These are phyloP conservation scores for Drosophila mimetica DNA, from an alignment of 2,888 invertebrate species.

Conservation along the genomic window DNA sequence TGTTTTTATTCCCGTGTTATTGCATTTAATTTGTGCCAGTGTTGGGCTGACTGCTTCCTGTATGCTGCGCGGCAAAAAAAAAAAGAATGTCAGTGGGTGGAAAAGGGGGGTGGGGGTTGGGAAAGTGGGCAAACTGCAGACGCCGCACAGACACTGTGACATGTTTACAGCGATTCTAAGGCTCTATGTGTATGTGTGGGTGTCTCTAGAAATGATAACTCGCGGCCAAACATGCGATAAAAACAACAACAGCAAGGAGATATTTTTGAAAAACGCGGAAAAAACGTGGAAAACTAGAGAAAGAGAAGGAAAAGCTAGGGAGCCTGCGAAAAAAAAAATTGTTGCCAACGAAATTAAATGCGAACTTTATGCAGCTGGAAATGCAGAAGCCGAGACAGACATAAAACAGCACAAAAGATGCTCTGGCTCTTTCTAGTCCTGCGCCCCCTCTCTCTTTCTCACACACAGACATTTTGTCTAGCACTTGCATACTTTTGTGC, in stretches of 20 bases:
- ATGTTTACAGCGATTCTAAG: conserved; percentile 46
- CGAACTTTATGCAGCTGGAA: conserved; percentile 75
- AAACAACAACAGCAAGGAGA: conserved; percentile 36
- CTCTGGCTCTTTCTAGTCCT: conserved; percentile 9
- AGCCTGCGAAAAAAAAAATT: conserved; percentile 55
- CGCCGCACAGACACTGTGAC: conserved; percentile 60
- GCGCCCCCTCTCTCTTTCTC: conserved; percentile 2
- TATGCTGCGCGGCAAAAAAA: conserved; percentile 26
- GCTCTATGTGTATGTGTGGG: conserved; percentile 25
- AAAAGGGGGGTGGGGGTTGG: conserved; percentile 1
- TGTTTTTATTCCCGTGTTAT: conserved; percentile 60
- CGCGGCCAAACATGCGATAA: conserved; percentile 70
- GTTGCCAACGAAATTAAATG: conserved; percentile 73
- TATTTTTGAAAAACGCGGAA: conserved; percentile 27
- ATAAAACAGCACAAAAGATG: conserved; percentile 35
- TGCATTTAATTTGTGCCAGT: conserved; percentile 75
- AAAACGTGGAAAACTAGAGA: conserved; percentile 8
- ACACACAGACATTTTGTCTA: conserved; percentile 35
- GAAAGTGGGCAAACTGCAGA: conserved; percentile 48
- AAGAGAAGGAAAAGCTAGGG: conserved; percentile 23
- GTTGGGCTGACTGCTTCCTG: conserved; percentile 45
- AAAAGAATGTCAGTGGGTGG: background rate
- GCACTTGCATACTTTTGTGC: conserved; percentile 66
- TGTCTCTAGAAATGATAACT: conserved; percentile 62
- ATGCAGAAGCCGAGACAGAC: conserved; percentile 52